These are phyloP conservation scores for Triops longicaudatus DNA, from an alignment of 1,140 invertebrate species.

Conservation along the genomic window DNA sequence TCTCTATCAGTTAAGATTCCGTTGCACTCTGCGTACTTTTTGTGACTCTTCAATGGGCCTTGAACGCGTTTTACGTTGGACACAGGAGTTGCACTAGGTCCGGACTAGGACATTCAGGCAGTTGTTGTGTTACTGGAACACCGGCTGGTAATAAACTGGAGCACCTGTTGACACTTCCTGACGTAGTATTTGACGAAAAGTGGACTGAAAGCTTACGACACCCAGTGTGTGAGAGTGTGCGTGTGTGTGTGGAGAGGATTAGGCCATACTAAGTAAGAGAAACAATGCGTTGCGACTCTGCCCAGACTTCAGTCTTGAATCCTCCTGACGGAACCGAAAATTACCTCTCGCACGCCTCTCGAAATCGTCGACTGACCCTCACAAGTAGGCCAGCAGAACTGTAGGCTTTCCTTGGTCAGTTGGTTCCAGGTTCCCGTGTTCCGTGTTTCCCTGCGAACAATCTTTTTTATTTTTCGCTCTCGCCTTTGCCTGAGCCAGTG, in stretches of 20 bases:
- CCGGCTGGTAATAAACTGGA: not conserved
- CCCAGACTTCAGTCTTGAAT: not conserved
- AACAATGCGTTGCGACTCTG: not conserved
- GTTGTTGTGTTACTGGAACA: not conserved
- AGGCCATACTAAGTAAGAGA: not conserved
- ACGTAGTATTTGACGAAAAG: not conserved
- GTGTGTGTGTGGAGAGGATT: not conserved
- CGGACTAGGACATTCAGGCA: not conserved
- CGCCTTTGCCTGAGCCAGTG: not conserved
- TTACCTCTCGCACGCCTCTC: not conserved
- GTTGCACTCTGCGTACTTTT: no score
- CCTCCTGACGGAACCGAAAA: not conserved
- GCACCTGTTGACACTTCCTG: not conserved
- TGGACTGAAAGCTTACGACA: not conserved
- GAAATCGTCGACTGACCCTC: not conserved
- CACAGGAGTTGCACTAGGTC: not conserved
- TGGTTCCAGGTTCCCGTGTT: not conserved
- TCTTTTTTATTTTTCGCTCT: not conserved
- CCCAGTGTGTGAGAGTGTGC: not conserved
- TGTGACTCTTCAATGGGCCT: no score
- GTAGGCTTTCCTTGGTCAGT: not conserved
- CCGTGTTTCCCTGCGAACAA: not conserved
- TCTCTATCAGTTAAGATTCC: no score
- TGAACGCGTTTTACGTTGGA: not conserved
- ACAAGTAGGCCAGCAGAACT: not conserved